Conservation (phyloP, 2,888 invertebrate species). For the Plebejus anna region DNA sequence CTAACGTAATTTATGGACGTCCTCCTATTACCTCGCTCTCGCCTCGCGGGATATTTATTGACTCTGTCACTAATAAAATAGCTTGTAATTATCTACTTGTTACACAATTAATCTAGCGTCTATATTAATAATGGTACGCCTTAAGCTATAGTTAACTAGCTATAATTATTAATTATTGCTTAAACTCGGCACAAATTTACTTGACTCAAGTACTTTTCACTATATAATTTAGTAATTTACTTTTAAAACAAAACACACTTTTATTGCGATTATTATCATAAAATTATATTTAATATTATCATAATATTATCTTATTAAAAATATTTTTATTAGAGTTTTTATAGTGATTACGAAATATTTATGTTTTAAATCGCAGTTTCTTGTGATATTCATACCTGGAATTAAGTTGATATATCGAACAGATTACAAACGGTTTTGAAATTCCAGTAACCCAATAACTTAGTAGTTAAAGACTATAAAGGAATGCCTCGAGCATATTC, state of each 20-base stretch:
- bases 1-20: background rate
- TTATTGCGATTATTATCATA: too few relatives aligned
- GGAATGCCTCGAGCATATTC: background rate
- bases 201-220: background rate
- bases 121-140: background rate
- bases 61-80: conserved; percentile 22
- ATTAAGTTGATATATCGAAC: background rate
- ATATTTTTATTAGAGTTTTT: background rate
- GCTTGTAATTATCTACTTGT: conserved; percentile 12
- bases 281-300: too few relatives aligned
- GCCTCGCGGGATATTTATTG: conserved; percentile 13
- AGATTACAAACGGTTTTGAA: background rate
- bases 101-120: conserved; percentile 10
- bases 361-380: background rate
- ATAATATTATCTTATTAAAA: background rate
- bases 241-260: too few relatives aligned
- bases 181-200: background rate
- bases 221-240: background rate
- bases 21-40: conserved; percentile 12
- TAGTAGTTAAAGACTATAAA: background rate
- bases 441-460: background rate
- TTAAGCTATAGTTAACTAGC: background rate
- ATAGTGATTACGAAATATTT: background rate
- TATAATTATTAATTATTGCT: background rate
- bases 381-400: background rate